phyloP scores from a whole-genome alignment of 2,797 vertebrate genomes.

The Brotogeris chrysoptera region DNA sequence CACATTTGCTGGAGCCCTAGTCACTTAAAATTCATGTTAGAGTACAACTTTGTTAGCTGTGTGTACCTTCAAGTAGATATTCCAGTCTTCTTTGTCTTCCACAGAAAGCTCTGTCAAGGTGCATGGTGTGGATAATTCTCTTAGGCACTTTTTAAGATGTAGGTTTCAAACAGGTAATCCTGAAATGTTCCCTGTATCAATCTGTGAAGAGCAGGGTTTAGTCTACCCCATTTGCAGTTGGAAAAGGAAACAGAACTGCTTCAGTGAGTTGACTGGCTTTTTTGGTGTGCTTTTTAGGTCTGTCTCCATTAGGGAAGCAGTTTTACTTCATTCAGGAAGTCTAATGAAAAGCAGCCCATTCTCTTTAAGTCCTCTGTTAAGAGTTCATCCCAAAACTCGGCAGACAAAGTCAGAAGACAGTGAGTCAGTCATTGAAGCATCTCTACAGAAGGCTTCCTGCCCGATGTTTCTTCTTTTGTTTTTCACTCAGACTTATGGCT shows the following conservation, averaged over 20 bases:
- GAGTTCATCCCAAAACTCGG: neutral
- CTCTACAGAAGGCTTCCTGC: neutral
- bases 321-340: neutral
- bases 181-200: conserved; percentile 48
- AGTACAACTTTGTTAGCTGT: neutral
- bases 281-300: neutral
- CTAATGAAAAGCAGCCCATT: neutral
- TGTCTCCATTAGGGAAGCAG: neutral
- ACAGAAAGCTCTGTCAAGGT: neutral
- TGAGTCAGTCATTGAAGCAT: neutral
- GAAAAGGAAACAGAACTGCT: neutral
- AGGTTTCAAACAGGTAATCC: neutral
- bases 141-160: neutral
- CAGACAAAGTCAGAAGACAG: neutral
- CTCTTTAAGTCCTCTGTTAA: neutral
- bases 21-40: neutral
- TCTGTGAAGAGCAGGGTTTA: neutral
- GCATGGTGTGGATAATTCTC: neutral
- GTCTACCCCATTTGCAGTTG: neutral
- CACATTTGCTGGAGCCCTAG: neutral
- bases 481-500: conserved; percentile 18
- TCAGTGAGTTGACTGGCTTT: neutral
- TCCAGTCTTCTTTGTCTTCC: neutral
- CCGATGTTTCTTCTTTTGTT: neutral
- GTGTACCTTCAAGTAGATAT: neutral